phyloP scores from a whole-genome alignment of 2,113 vertebrate genomes.

The Chloroceryle aenea region DNA sequence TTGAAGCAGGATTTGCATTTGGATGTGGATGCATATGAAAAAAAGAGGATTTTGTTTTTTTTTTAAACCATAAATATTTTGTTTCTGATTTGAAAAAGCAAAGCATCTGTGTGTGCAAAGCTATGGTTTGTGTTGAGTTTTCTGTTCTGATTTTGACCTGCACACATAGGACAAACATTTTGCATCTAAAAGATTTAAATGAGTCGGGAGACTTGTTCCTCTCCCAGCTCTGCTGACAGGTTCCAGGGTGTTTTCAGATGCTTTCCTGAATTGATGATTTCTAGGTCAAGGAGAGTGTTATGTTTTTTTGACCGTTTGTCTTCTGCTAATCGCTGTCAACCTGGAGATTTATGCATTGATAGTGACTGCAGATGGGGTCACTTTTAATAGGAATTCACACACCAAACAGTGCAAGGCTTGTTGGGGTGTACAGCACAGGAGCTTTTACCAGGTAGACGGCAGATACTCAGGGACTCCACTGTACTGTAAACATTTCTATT shows the following conservation, averaged over 20 bases:
- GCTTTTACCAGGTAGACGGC: background rate
- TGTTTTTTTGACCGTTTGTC: constrained; percentile 42
- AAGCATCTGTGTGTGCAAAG: background rate
- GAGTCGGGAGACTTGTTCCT: constrained; percentile 16
- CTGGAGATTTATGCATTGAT: constrained; percentile 33
- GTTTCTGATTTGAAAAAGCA: background rate
- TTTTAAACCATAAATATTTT: background rate
- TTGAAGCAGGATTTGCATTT: background rate
- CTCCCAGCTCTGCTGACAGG: constrained; percentile 49
- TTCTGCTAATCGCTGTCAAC: constrained; percentile 61
- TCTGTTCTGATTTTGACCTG: background rate
- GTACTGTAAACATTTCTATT: background rate
- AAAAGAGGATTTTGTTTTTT: too few relatives aligned
- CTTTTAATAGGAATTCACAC: constrained; percentile 33
- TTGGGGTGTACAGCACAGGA: accelerated
- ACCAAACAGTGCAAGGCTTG: background rate
- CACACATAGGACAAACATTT: constrained; percentile 11
- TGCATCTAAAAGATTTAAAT: constrained; percentile 49
- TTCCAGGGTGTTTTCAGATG: constrained; percentile 48
- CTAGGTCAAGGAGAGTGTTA: constrained; percentile 72
- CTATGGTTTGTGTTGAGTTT: background rate
- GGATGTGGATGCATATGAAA: background rate
- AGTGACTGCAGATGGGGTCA: constrained; percentile 60
- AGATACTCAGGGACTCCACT: background rate
- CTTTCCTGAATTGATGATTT: constrained; percentile 65